Evolutionary conservation across 2,797 vertebrate genomes (phyloP).

Genomic region (Pelodytes ibericus): DNA sequence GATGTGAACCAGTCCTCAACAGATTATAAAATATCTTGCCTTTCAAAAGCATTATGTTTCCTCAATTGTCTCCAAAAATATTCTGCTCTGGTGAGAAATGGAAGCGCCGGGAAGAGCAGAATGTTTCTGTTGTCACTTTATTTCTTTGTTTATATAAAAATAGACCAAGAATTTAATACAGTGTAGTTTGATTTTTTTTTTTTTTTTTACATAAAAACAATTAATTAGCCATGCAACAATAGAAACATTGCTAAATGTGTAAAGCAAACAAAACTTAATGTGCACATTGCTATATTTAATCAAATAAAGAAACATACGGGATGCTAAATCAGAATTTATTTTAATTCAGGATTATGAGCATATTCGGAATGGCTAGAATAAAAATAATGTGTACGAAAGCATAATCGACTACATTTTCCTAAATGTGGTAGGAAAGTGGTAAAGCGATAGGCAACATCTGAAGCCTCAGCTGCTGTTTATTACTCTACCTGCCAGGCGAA

Average conservation of each 20-base stretch:
- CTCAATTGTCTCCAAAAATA: not conserved
- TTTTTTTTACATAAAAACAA: constrained; percentile 2
- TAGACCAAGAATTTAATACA: not conserved
- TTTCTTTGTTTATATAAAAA: not conserved
- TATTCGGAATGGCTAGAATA: not conserved
- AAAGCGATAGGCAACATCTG: constrained; percentile 2
- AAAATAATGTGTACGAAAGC: not conserved
- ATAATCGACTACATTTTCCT: not conserved
- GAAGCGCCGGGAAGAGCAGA: not conserved
- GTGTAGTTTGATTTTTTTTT: not conserved
- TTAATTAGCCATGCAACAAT: constrained; percentile 12
- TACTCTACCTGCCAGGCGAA: not conserved
- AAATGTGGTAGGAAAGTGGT: too few relatives aligned
- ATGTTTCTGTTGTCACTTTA: constrained; percentile 1
- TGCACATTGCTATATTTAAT: constrained; percentile 1
- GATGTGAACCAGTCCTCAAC: too few relatives aligned
- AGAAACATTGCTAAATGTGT: not conserved
- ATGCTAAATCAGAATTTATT: not conserved
- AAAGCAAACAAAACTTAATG: constrained; percentile 10
- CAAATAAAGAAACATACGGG: constrained; percentile 5
- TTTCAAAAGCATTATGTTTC: not conserved
- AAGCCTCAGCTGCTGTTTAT: not conserved
- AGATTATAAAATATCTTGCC: too few relatives aligned
- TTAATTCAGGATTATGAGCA: not conserved
- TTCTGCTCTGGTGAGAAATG: not conserved